A percentile compares a stretch with the other conserved stretches of the same genome.
Evolutionary conservation across 1,140 invertebrate species (phyloP).

Genomic region (Antheraea mylitta): DNA sequence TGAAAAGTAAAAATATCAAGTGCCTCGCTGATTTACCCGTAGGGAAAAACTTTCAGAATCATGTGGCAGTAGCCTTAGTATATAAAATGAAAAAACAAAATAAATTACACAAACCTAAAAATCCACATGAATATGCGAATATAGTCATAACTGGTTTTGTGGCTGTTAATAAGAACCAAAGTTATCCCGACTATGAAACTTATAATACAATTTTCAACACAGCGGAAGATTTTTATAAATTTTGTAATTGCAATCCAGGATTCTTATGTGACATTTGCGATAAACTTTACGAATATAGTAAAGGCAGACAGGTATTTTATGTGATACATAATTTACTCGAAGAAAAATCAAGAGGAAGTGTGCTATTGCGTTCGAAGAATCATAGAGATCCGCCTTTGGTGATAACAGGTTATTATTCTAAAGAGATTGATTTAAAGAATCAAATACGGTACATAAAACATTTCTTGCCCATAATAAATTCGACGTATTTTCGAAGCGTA

Average conservation of each 20-base stretch:
- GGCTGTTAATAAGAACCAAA: background rate
- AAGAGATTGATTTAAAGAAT: constrained; percentile 4
- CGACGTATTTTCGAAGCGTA: background rate
- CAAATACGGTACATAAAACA: constrained; percentile 6
- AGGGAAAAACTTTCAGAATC: constrained; percentile 80
- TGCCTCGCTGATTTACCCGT: constrained; percentile 78
- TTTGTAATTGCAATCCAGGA: background rate
- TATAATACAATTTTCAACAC: background rate
- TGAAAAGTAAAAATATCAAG: constrained; percentile 61
- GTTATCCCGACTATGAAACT: constrained; percentile 8
- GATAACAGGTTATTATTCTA: background rate
- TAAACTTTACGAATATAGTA: background rate
- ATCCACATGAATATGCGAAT: background rate
- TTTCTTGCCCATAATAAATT: constrained; percentile 6
- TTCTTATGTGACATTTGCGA: background rate
- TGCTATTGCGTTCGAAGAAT: background rate
- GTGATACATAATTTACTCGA: background rate
- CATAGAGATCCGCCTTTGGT: background rate
- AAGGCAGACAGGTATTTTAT: constrained; percentile 1
- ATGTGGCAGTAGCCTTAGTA: constrained; percentile 31
- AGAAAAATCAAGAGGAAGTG: constrained; percentile 7
- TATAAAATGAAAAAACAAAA: constrained; percentile 2
- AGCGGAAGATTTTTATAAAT: background rate
- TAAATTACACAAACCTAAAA: no score
- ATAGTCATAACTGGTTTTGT: constrained; percentile 1